Percentiles rank a stretch among this genome's conserved stretches.
Evolutionary conservation across 2,797 vertebrate genomes (phyloP).

Genomic region (Scolopax bukidnonensis): DNA sequence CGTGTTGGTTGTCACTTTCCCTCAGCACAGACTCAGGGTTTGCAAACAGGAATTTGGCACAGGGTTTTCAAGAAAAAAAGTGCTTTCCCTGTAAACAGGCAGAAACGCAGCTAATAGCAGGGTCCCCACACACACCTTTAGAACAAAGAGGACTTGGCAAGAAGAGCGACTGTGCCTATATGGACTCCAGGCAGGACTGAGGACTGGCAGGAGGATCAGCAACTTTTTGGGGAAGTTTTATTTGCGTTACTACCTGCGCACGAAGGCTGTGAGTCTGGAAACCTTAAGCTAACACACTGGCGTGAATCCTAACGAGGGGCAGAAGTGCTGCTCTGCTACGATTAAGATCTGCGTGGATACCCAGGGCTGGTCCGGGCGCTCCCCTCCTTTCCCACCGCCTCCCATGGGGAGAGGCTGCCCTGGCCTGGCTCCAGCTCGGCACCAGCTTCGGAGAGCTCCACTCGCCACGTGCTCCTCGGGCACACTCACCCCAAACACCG

Average conservation of each 20-base stretch:
- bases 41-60: background rate
- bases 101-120: background rate
- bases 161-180: background rate
- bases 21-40: background rate
- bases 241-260: background rate
- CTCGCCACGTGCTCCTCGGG: fast-evolving
- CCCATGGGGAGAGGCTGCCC: background rate
- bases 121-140: background rate
- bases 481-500: fast-evolving
- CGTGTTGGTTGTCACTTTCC: background rate
- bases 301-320: fast-evolving
- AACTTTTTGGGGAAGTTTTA: background rate
- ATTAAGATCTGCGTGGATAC: background rate
- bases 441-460: background rate
- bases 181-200: background rate
- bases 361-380: fast-evolving
- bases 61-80: background rate
- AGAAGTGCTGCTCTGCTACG: fast-evolving
- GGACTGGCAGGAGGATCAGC: background rate
- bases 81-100: background rate
- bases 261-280: background rate
- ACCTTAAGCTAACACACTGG: background rate
- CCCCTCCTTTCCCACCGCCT: background rate
- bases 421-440: background rate
- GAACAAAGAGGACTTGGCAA: background rate